Evolutionary conservation across 2,888 invertebrate genomes (phyloP).

Genomic region (Adelphocoris suturalis): DNA sequence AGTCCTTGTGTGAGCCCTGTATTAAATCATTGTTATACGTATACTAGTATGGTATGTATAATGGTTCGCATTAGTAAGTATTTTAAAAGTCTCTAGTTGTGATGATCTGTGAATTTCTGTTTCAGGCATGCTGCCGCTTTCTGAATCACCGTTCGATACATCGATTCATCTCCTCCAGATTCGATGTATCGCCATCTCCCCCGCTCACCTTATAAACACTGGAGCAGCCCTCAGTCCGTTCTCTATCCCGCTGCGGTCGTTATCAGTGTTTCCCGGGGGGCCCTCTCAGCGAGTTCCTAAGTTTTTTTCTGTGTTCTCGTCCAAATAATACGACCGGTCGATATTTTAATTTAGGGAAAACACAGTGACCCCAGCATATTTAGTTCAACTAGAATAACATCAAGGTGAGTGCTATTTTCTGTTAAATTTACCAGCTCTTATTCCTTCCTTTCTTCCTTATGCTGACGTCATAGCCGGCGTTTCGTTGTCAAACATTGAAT

Average conservation of each 20-base stretch:
- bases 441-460: background rate
- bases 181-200: constrained; percentile 20
- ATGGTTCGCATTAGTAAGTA: too few species aligned
- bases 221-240: background rate
- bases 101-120: background rate
- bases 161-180: background rate
- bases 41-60: too few species aligned
- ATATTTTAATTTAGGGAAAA: background rate
- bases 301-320: background rate
- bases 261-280: background rate
- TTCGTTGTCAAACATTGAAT: too few species aligned
- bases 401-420: background rate
- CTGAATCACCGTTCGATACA: background rate
- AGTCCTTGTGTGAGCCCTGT: too few species aligned
- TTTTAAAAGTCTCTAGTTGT: too few species aligned
- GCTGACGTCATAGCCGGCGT: background rate
- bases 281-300: background rate
- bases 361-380: background rate
- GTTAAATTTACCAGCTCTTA: background rate
- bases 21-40: too few species aligned
- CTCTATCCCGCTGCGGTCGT: background rate
- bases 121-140: background rate
- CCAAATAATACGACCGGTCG: background rate
- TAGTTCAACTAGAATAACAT: background rate
- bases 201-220: constrained; percentile 27